These are phyloP conservation scores for Aspiorhynchus laticeps DNA, from an alignment of 2,113 vertebrate species.

Conservation along the genomic window DNA sequence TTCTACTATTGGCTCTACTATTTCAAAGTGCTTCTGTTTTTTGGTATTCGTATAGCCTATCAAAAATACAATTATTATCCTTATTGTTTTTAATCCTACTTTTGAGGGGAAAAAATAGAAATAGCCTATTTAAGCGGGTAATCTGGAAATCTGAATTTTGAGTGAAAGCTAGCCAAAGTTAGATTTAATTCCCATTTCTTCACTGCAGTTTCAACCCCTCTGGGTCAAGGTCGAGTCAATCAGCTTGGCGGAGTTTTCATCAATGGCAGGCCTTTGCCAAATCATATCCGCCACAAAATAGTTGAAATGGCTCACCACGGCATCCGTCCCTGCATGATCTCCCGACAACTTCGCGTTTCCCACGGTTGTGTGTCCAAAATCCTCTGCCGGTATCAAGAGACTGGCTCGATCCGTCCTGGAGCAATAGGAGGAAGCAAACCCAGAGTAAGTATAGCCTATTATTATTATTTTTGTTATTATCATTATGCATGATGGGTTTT, in stretches of 20 bases:
- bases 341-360: constrained; percentile 91
- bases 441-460: constrained; percentile 85
- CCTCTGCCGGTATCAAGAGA: constrained; percentile 96
- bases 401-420: constrained; percentile 94
- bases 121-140: neutral
- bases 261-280: constrained; percentile 93
- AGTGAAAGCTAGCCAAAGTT: neutral
- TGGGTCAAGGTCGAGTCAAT: constrained; percentile 96
- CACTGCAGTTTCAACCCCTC: constrained; percentile 88
- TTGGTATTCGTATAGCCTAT: neutral
- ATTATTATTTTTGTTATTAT: constrained; percentile 7
- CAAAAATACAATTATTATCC: neutral
- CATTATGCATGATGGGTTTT: neutral
- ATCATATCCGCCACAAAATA: constrained; percentile 97
- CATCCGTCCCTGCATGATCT: constrained; percentile 96
- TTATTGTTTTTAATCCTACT: neutral
- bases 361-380: constrained; percentile 98
- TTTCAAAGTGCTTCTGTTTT: neutral
- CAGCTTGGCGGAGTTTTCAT: constrained; percentile 99
- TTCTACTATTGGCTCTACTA: neutral
- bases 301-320: constrained; percentile 99
- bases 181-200: constrained; percentile 21
- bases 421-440: constrained; percentile 97
- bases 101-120: neutral
- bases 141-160: neutral